A percentile compares a stretch with the other conserved stretches of the same genome.
Evolutionary conservation across 2,797 vertebrate genomes (phyloP).

Genomic region (Vultur gryphus): DNA sequence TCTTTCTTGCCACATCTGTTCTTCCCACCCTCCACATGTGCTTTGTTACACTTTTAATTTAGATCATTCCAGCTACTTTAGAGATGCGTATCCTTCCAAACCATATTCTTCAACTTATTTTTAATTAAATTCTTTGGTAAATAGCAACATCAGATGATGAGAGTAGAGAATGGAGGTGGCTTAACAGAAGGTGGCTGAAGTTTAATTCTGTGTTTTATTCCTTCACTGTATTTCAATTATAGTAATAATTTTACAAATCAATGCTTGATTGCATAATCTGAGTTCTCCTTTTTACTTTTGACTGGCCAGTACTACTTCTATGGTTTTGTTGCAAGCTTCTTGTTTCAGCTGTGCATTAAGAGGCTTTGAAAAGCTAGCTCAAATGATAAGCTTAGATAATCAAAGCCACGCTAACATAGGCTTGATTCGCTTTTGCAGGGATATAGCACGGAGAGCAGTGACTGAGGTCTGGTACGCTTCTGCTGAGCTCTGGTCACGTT

Average conservation of each 20-base stretch:
- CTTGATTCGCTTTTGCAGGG: not conserved
- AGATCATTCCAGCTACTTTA: not conserved
- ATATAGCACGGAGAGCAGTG: not conserved
- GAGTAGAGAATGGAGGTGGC: not conserved
- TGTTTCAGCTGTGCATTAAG: not conserved
- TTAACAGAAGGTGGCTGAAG: not conserved
- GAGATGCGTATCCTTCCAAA: not conserved
- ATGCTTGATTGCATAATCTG: not conserved
- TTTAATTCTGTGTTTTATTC: not conserved
- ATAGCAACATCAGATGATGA: not conserved
- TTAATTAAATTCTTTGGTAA: not conserved
- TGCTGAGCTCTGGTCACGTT: not conserved
- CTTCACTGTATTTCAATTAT: not conserved
- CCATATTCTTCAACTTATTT: not conserved
- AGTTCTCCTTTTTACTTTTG: not conserved
- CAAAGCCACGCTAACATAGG: not conserved
- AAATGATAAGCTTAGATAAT: not conserved
- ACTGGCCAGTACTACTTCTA: not conserved
- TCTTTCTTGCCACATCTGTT: not conserved
- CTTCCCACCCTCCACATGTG: not conserved
- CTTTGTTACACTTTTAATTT: not conserved
- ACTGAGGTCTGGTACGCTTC: not conserved
- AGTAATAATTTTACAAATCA: not conserved
- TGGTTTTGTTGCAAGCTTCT: not conserved
- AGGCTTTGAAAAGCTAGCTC: not conserved